Evolutionary conservation across 2,797 vertebrate species (phyloP).

Genomic region (Nannoperca obscura): DNA sequence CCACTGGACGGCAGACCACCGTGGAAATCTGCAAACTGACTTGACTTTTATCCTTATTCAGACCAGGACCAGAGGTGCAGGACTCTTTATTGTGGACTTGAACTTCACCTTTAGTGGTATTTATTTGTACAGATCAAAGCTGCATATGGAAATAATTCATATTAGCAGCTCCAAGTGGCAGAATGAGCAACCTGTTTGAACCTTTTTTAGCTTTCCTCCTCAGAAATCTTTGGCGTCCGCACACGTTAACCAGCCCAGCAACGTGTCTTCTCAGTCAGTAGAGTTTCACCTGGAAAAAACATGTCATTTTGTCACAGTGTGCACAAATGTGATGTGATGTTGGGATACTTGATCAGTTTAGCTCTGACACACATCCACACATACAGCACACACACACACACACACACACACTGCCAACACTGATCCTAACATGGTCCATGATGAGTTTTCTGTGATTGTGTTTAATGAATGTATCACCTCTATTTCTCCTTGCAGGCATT

Average conservation of each 20-base stretch:
- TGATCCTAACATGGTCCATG: background rate
- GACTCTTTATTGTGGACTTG: background rate
- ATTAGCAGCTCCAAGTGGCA: background rate
- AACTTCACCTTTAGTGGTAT: conserved; percentile 30
- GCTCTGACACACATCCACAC: background rate
- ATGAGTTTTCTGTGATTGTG: background rate
- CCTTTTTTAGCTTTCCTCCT: background rate
- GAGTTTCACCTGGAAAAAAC: conserved; percentile 2
- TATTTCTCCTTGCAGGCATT: background rate
- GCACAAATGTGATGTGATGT: background rate
- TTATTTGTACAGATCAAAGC: conserved; percentile 49
- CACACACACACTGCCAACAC: background rate
- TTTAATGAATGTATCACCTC: background rate
- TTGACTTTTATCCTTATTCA: conserved; percentile 5
- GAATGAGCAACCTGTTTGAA: background rate
- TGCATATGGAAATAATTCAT: conserved; percentile 1
- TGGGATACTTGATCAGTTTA: background rate
- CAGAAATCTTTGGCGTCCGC: background rate
- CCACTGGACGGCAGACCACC: background rate
- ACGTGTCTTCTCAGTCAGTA: background rate
- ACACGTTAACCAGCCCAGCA: background rate
- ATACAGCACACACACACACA: no score
- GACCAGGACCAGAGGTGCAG: background rate
- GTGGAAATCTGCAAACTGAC: background rate
- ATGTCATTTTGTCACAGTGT: background rate